Evolutionary conservation across 2,888 invertebrate species (phyloP), one percentile per base, ranked within the genome.

Genomic region (Diogma glabrata): DNA sequence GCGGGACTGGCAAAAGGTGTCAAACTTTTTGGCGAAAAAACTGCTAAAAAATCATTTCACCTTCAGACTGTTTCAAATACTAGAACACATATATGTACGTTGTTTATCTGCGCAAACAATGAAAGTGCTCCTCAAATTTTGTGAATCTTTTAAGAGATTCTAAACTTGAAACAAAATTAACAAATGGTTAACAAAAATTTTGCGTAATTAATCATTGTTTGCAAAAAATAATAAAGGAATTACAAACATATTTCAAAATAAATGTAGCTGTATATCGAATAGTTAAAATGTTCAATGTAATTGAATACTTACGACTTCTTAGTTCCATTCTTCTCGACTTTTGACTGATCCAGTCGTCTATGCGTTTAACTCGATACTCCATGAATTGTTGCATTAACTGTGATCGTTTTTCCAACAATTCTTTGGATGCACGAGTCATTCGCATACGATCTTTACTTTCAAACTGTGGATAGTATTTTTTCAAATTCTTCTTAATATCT

Each of bases 401-500:
- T 22, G 89, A 82, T 36, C 95, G 82, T 69, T 93, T 93, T 61
- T 95, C 94, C 52, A 95, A 82, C 64, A 94, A 72, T 74, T 95
- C 95, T 79, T 94, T 94, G 58, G 92, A 92, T 23, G 94, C 95
- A 64, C 90, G 89, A 55, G 84, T 90, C 69, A 88, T 80, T 52
- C 92, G 79, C 80, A 92, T 84, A 54, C 90, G 84, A 73, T 99
- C 99, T 73, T 97, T 94, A 63, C 87, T 86, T 70, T 97, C 96
- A 68, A 99, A 99, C 69, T 88, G 86, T 22, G 89, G 83, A 63
- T 92, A 91, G 75, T 92, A 96, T 67, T 93, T 94, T 78, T 97
- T 99, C 65, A 99, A 77, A 70, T 90, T 95, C 77, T 95, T 97
- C 73, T 90, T 93, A 57, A 95, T 90, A 33, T 97, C 94, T 74